Conservation (phyloP, 2,797 vertebrate genomes). For the Heterohyrax brucei region DNA sequence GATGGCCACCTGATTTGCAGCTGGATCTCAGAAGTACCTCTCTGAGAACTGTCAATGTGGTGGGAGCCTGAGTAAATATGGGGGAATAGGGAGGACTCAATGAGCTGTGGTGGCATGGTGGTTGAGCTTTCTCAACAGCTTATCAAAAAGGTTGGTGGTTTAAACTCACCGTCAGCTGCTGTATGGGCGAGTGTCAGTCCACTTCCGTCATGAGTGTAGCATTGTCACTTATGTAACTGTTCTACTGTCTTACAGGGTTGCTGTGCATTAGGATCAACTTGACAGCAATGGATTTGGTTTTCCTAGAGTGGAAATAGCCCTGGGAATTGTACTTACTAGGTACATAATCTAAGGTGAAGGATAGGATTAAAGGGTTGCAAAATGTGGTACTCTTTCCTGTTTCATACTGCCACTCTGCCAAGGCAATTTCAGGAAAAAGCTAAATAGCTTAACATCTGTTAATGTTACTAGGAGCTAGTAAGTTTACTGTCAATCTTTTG, state of each 20-base stretch:
- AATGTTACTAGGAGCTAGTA: background rate
- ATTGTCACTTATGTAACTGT: too few species aligned
- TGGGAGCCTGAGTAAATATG: background rate
- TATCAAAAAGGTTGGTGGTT: background rate
- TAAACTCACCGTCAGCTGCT: background rate
- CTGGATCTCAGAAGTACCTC: background rate
- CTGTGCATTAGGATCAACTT: too few species aligned
- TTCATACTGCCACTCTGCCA: background rate
- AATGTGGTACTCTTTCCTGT: background rate
- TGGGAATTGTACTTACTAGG: background rate
- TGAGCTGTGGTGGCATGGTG: background rate
- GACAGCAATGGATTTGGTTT: too few species aligned
- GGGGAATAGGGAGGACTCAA: background rate
- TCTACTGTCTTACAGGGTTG: too few species aligned
- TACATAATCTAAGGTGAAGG: background rate
- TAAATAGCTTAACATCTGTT: background rate
- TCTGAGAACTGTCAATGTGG: background rate
- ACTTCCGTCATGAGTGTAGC: too few species aligned
- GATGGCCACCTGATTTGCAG: background rate
- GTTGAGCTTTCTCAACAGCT: background rate
- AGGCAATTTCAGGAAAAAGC: background rate
- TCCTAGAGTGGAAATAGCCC: background rate
- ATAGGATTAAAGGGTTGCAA: background rate
- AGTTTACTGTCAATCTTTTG: slow-evolving; percentile 4
- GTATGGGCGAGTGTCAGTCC: too few species aligned